phyloP scores from a whole-genome alignment of 2,797 vertebrate genomes.

The Takifugu rubripes region DNA sequence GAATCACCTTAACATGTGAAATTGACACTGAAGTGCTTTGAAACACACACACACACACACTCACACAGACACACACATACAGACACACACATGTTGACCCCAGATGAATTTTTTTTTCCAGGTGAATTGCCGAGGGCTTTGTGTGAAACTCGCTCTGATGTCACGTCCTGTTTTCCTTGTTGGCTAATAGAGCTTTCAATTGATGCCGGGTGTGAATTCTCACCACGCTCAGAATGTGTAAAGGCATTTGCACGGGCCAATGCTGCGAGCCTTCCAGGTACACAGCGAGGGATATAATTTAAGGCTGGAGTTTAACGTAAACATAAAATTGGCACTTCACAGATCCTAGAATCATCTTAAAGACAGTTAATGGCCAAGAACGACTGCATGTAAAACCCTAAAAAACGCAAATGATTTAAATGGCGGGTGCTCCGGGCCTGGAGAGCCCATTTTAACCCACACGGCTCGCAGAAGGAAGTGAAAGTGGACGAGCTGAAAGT shows the following conservation, averaged over 20 bases:
- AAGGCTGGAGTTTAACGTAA: background rate
- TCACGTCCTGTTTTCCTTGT: conserved; percentile 39
- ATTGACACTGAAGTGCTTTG: background rate
- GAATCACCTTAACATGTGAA: conserved; percentile 7
- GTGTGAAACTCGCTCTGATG: conserved; percentile 24
- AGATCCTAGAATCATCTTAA: conserved; percentile 27
- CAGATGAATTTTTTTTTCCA: conserved; percentile 53
- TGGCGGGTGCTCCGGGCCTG: conserved; percentile 24
- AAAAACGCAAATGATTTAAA: conserved; percentile 30
- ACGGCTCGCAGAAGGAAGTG: conserved; percentile 1
- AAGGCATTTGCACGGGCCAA: background rate
- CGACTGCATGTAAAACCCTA: conserved; percentile 20
- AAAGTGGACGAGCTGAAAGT: conserved; percentile 14
- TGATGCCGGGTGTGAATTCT: conserved; percentile 20
- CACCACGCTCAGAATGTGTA: background rate
- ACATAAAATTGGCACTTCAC: conserved; percentile 6
- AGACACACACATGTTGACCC: conserved; percentile 19
- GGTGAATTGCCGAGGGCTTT: conserved; percentile 33
- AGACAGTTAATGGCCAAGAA: conserved; percentile 19
- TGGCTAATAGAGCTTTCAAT: conserved; percentile 28
- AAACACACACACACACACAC: conserved; percentile 7
- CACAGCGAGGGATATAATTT: background rate
- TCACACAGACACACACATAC: conserved; percentile 12
- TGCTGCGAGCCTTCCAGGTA: conserved; percentile 2
- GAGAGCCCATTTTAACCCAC: conserved; percentile 15